These are phyloP conservation scores for Otolemur crassicaudatus DNA, from an alignment of 2,797 vertebrate genomes.

Conservation along the genomic window DNA sequence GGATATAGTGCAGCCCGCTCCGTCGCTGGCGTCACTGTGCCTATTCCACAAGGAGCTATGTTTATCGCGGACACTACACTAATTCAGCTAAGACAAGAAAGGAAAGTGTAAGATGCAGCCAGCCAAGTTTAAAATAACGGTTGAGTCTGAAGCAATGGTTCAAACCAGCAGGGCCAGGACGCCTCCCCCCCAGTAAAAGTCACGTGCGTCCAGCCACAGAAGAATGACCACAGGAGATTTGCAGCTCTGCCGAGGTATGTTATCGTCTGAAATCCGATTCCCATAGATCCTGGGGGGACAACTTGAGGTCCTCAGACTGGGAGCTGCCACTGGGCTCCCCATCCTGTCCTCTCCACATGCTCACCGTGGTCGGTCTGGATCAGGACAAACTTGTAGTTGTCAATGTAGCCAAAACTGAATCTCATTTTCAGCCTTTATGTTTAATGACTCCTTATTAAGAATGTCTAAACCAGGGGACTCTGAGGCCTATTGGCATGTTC, in stretches of 20 bases:
- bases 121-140: neutral
- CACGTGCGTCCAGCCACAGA: neutral
- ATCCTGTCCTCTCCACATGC: neutral
- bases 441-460: neutral
- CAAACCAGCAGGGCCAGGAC: neutral
- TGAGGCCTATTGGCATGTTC: neutral
- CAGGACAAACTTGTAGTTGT: neutral
- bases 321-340: neutral
- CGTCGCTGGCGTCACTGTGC: constrained; percentile 69
- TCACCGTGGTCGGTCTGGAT: neutral
- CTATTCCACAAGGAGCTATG: constrained; percentile 41
- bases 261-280: neutral
- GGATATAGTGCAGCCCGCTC: constrained; percentile 66
- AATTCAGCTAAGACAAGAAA: constrained; percentile 52
- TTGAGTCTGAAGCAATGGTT: neutral
- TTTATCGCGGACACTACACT: constrained; percentile 43
- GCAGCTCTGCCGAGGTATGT: neutral
- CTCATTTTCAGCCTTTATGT: constrained; percentile 25
- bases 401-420: neutral
- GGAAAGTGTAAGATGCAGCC: neutral
- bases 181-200: neutral
- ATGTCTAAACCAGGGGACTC: constrained; percentile 14
- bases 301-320: neutral
- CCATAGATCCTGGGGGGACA: neutral
- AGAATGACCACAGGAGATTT: neutral